Base-by-base conservation (phyloP, 2,797 vertebrate species). In the Aldrovandia affinis region DNA sequence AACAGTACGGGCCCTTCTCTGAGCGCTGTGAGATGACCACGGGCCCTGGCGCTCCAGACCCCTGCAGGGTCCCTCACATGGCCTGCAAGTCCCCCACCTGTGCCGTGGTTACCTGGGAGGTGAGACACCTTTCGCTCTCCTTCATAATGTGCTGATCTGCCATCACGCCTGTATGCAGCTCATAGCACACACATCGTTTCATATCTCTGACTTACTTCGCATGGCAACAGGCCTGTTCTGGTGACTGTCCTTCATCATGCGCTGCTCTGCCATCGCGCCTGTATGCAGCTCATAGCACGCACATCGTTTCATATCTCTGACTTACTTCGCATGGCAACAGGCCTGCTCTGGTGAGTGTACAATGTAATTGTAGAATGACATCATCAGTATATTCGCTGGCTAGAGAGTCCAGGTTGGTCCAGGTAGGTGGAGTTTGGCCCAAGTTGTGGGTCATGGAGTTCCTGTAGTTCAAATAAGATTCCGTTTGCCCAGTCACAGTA, bases 81-180 rank as follows among this genome's bases (percentile, higher is more conserved):
- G 89, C 88, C 0, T 99, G 97, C 94, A 98, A 95, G 89, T 98
- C 97, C 82, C 96, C 98, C 83, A 96, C 96, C 0, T 99, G 97
- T 92, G 96, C 96, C 85, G 95, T 98, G 84, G 93, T 99, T 86
- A 96, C 93, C 1, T 99, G 98, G 98, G 98, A 99, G 96, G 98
- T 99, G 94, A 94, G 93, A 14, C 52, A 14, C 36, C 30, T 28
- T 36, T 68, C 18, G 12, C n/a, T 39, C 55, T 57, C 14, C 12
- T 57, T 3, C 12, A 57, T 52, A 4, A 4, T 52, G 50, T 52
- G 50, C 50, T 61, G 57, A 12, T 15, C 57, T 61, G 57, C 57
- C 50, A 52, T 52, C 12, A 4, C 50, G 4, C 4, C 4, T 12
- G 50, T 4, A 52, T 12, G 12, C 4, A 52, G 50, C n/a, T 52